Evolutionary conservation across 2,888 invertebrate genomes (phyloP).

Genomic region (Tridacna crocea): DNA sequence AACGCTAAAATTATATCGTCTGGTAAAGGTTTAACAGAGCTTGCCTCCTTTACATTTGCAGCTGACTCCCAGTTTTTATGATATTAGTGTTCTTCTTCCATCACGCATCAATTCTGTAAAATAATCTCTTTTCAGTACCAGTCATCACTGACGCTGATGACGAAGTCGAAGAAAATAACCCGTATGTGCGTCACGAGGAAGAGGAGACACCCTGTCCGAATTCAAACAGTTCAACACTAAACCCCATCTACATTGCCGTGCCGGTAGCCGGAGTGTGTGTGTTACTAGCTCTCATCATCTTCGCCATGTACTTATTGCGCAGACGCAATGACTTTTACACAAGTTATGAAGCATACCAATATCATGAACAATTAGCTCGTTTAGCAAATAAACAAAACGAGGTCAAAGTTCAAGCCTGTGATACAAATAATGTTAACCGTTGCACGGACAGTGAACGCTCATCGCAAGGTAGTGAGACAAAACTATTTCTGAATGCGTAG

Average conservation of each 20-base stretch:
- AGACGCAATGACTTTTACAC: conserved; percentile 73
- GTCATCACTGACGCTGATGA: background rate
- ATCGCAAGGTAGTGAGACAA: conserved; percentile 80
- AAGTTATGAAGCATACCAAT: conserved; percentile 73
- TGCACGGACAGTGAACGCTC: conserved; percentile 81
- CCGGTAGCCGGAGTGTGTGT: conserved; percentile 83
- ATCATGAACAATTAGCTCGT: conserved; percentile 69
- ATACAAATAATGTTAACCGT: conserved; percentile 70
- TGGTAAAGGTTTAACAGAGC: too few species aligned
- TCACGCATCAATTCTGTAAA: too few species aligned
- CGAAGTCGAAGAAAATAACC: conserved; percentile 36
- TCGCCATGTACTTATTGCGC: conserved; percentile 82
- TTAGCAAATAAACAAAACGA: conserved; percentile 62
- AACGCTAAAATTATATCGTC: too few species aligned
- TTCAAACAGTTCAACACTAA: conserved; percentile 66
- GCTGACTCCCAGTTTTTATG: too few species aligned
- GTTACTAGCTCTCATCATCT: conserved; percentile 81
- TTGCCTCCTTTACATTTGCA: too few species aligned
- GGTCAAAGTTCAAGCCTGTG: conserved; percentile 59
- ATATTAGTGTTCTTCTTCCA: too few species aligned
- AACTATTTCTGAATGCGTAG: conserved; percentile 76
- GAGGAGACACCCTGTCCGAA: conserved; percentile 45
- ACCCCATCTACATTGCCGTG: conserved; percentile 83
- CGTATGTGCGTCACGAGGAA: conserved; percentile 56
- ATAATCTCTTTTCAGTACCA: conserved; percentile 18